Percentiles rank a stretch among this genome's conserved stretches.
phyloP scores from a whole-genome alignment of 2,113 vertebrate genomes.

The Silurus meridionalis region DNA sequence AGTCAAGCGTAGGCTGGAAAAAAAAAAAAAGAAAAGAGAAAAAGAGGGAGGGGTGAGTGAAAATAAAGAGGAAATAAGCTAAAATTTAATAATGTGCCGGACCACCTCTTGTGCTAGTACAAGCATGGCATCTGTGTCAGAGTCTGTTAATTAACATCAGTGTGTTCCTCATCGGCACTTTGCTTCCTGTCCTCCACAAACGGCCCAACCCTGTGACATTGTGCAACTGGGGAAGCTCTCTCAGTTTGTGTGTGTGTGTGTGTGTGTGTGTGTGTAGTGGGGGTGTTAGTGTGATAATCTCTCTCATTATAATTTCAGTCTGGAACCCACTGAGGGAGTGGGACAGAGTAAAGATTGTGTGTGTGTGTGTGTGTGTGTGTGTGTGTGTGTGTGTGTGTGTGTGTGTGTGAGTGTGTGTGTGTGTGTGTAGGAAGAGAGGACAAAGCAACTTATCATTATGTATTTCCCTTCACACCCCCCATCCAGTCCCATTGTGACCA shows the following conservation, averaged over 20 bases:
- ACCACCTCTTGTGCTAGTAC: constrained; percentile 77
- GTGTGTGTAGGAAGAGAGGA: constrained; percentile 13
- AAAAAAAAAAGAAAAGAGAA: constrained; percentile 51
- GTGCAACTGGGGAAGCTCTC: constrained; percentile 60
- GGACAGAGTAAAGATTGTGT: constrained; percentile 48
- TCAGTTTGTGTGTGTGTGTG: constrained; percentile 52
- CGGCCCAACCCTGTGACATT: constrained; percentile 67
- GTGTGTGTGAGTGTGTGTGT: constrained; percentile 37
- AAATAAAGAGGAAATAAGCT: constrained; percentile 75
- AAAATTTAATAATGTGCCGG: constrained; percentile 78
- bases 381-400: constrained; percentile 22
- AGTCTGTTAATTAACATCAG: constrained; percentile 83
- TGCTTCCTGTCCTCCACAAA: constrained; percentile 71
- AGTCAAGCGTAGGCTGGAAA: constrained; percentile 61
- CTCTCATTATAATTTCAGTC: constrained; percentile 78
- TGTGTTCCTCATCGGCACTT: constrained; percentile 75
- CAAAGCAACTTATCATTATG: constrained; percentile 28
- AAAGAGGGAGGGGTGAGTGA: constrained; percentile 42
- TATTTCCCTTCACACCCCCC: constrained; percentile 25
- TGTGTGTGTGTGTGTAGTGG: constrained; percentile 61
- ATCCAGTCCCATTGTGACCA: not conserved
- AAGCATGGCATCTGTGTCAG: constrained; percentile 80
- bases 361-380: constrained; percentile 16
- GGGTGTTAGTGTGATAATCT: constrained; percentile 74
- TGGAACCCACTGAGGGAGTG: constrained; percentile 66